Evolutionary conservation across 2,113 vertebrate species (phyloP).

Genomic region (Ahaetulla prasina): DNA sequence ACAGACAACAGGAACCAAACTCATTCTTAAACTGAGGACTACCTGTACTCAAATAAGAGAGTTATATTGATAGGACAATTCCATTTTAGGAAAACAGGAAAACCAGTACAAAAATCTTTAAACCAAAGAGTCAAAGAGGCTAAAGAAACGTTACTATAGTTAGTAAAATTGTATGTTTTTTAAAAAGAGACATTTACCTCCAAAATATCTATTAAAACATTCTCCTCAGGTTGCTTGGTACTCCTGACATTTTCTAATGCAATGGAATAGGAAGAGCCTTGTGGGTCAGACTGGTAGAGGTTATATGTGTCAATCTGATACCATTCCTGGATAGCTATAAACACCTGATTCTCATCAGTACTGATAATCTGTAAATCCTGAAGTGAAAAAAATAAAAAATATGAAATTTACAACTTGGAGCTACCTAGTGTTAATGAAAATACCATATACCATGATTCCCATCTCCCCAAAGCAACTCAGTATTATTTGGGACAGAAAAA

Average conservation of each 20-base stretch:
- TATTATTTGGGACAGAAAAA: not conserved
- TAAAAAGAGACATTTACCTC: constrained; percentile 72
- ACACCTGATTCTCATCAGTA: constrained; percentile 91
- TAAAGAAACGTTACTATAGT: not conserved
- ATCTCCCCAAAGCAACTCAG: not conserved
- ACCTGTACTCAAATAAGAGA: not conserved
- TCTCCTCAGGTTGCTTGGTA: constrained; percentile 89
- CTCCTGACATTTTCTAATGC: constrained; percentile 89
- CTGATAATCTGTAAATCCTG: constrained; percentile 95
- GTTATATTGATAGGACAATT: not conserved
- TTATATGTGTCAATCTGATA: constrained; percentile 92
- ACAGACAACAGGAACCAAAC: not conserved
- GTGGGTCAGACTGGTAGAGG: constrained; percentile 90
- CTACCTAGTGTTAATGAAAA: not conserved
- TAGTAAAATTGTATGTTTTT: not conserved
- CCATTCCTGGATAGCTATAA: constrained; percentile 95
- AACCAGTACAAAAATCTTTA: not conserved
- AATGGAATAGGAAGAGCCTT: constrained; percentile 84
- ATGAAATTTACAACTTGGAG: not conserved
- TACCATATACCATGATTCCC: not conserved
- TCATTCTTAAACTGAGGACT: not conserved
- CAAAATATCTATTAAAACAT: constrained; percentile 87
- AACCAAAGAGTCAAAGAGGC: not conserved
- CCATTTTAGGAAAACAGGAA: constrained; percentile 10
- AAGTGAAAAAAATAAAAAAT: not conserved